Conservation (phyloP, 2,888 invertebrate species). For the Drosophila flavopinicola region DNA sequence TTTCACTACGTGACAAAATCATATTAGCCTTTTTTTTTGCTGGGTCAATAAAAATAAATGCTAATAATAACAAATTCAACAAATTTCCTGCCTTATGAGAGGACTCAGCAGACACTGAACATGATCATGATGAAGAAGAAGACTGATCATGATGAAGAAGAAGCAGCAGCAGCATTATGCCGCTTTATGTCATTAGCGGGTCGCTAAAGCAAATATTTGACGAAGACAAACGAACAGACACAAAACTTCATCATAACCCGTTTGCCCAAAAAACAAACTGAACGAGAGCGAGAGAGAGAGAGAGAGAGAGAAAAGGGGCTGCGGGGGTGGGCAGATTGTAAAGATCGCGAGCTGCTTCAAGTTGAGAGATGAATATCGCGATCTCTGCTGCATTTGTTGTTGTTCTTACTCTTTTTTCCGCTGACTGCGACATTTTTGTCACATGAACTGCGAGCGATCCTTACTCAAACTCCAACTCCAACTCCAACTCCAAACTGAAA, state of each 20-base stretch:
- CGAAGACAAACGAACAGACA: conserved; percentile 61
- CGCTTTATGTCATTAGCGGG: conserved; percentile 73
- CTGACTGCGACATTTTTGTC: conserved; percentile 82
- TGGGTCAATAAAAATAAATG: conserved; percentile 35
- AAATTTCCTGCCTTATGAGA: conserved; percentile 48
- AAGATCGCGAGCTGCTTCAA: conserved; percentile 41
- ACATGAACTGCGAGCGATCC: conserved; percentile 66
- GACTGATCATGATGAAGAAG: too few species aligned
- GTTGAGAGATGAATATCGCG: conserved; percentile 44
- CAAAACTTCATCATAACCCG: conserved; percentile 61
- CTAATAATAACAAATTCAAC: conserved; percentile 61
- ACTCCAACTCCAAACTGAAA: conserved; percentile 21
- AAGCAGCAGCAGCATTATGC: conserved; percentile 28
- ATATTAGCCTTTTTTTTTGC: neutral
- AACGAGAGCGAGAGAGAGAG: too few species aligned
- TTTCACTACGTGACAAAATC: neutral
- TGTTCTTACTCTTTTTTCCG: conserved; percentile 34
- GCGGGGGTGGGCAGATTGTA: conserved; percentile 30
- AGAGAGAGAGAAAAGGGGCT: conserved; percentile 1
- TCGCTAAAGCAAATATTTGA: conserved; percentile 74
- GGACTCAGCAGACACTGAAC: neutral
- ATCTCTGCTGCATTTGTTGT: conserved; percentile 29
- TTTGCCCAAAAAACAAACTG: conserved; percentile 45
- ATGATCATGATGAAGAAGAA: too few species aligned
- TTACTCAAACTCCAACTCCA: neutral